A percentile compares a stretch with the other conserved stretches of the same genome.
These are phyloP conservation scores for Chirona hameri DNA, from an alignment of 2,888 invertebrate species.

Conservation along the genomic window DNA sequence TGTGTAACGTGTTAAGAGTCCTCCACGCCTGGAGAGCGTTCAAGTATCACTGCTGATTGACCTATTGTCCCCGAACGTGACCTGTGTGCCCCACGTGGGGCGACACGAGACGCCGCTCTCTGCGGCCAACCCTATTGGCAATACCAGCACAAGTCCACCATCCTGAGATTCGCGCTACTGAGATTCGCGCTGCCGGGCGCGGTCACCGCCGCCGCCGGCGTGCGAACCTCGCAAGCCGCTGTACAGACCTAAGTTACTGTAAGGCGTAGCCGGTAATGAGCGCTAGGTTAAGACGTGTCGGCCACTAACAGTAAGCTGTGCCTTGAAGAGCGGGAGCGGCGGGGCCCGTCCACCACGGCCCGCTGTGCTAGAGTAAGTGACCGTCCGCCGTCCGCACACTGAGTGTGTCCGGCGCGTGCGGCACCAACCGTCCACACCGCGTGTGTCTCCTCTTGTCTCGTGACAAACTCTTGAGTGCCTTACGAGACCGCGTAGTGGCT, in stretches of 20 bases:
- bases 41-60: no score
- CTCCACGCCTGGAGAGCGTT: no score
- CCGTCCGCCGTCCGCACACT: no score
- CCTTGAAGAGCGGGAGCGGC: background rate
- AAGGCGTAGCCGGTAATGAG: conserved; percentile 61
- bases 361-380: background rate
- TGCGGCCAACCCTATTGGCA: background rate
- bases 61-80: conserved; percentile 43
- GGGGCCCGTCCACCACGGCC: background rate
- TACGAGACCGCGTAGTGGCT: background rate
- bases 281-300: conserved; percentile 8
- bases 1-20: no score
- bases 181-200: background rate
- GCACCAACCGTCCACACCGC: background rate
- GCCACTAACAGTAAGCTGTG: background rate
- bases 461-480: background rate
- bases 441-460: background rate
- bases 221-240: conserved; percentile 49
- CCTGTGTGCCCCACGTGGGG: background rate
- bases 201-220: background rate
- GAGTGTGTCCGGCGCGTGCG: background rate
- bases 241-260: conserved; percentile 87
- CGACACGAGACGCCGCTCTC: conserved; percentile 49
- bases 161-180: background rate
- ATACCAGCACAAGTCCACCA: background rate